phyloP scores from a whole-genome alignment of 1,140 invertebrate genomes.

The Penaeus chinensis region DNA sequence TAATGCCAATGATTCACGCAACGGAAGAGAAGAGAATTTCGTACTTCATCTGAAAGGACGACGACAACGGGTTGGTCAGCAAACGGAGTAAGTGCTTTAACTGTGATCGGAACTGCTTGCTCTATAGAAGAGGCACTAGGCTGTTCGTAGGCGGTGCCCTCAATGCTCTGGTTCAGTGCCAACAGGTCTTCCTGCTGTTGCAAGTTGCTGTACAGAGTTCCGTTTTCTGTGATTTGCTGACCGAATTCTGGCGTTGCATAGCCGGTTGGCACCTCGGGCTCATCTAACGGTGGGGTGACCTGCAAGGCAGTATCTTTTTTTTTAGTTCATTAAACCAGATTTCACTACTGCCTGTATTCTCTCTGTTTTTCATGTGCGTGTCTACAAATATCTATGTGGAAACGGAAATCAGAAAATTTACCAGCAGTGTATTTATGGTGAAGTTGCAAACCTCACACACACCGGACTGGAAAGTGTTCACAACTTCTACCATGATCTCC shows the following conservation, averaged over 20 bases:
- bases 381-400: neutral
- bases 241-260: conserved; percentile 19
- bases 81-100: neutral
- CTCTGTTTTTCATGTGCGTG: no score
- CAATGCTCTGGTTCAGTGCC: conserved; percentile 16
- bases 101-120: neutral
- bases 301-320: neutral
- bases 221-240: neutral
- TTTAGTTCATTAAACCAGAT: neutral
- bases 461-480: conserved; percentile 39
- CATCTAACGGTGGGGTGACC: neutral
- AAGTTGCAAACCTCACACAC: neutral
- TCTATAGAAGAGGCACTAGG: neutral
- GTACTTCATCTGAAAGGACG: conserved; percentile 19
- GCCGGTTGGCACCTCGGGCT: neutral
- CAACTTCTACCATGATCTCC: no score
- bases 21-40: neutral
- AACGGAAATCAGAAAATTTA: neutral
- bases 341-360: no score
- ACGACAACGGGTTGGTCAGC: neutral
- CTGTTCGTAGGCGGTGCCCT: conserved; percentile 18
- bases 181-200: conserved; percentile 34
- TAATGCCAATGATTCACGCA: neutral
- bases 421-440: neutral
- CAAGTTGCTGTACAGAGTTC: conserved; percentile 27